phyloP scores from a whole-genome alignment of 2,113 vertebrate genomes.

The Hypomesus transpacificus region DNA sequence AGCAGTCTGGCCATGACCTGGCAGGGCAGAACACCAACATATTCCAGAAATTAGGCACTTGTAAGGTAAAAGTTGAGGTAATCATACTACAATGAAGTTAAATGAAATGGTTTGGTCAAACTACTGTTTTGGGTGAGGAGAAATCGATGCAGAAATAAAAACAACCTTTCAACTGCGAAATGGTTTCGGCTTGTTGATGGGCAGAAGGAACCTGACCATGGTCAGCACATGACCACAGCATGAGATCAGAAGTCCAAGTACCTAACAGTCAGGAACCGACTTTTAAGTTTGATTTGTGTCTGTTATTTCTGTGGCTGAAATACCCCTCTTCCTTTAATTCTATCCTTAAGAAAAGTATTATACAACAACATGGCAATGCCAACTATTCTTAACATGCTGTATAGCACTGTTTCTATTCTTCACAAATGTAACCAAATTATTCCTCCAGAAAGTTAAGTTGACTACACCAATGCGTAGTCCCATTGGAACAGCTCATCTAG shows the following conservation, averaged over 20 bases:
- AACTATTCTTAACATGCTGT: background rate
- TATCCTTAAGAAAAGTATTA: too few species aligned
- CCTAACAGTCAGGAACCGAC: too few species aligned
- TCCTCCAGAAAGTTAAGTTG: background rate
- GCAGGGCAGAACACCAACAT: slow-evolving; percentile 60
- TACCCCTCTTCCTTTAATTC: too few species aligned
- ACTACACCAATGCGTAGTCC: background rate
- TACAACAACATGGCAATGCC: too few species aligned
- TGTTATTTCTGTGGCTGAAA: too few species aligned
- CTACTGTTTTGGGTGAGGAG: background rate
- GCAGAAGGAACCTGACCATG: too few species aligned
- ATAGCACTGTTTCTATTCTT: background rate
- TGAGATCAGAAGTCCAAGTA: too few species aligned
- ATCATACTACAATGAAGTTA: background rate
- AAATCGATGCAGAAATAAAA: background rate
- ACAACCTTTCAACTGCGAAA: background rate
- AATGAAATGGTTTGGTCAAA: background rate
- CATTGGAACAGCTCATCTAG: background rate
- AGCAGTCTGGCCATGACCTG: slow-evolving; percentile 36
- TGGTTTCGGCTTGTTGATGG: too few species aligned
- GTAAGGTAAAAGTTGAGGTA: slow-evolving; percentile 63
- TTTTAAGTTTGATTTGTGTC: too few species aligned
- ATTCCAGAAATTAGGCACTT: slow-evolving; percentile 72
- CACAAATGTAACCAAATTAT: slow-evolving; percentile 1
- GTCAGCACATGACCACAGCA: too few species aligned